phyloP scores from a whole-genome alignment of 2,797 vertebrate genomes.

The Hydrocynus forskahlii region DNA sequence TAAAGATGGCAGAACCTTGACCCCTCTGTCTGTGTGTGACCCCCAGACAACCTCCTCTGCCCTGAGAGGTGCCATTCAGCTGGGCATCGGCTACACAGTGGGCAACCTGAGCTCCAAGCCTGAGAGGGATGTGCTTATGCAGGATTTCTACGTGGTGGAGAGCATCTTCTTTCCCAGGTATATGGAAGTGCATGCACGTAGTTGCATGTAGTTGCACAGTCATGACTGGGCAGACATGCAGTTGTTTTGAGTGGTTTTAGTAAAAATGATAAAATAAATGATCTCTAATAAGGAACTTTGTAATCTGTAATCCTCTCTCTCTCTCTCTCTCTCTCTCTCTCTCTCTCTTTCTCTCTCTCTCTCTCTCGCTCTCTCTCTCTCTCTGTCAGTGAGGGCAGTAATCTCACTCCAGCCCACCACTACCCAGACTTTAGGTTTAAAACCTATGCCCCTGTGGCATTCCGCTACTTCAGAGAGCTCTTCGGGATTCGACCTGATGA shows the following conservation, averaged over 20 bases:
- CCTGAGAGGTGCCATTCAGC: slow-evolving; percentile 94
- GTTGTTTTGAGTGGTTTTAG: background rate
- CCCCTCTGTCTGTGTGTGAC: background rate
- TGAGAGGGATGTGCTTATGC: slow-evolving; percentile 96
- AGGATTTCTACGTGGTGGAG: slow-evolving; percentile 97
- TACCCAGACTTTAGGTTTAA: slow-evolving; percentile 97
- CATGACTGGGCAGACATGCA: background rate
- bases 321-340: background rate
- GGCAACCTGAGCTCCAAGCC: slow-evolving; percentile 98
- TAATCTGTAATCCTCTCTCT: background rate
- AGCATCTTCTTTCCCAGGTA: slow-evolving; percentile 98
- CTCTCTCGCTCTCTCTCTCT: slow-evolving; percentile 36
- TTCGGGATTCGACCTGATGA: slow-evolving; percentile 97
- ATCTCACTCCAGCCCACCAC: slow-evolving; percentile 95
- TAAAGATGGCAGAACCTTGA: background rate
- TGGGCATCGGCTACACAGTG: slow-evolving; percentile 97
- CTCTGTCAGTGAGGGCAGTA: slow-evolving; percentile 90
- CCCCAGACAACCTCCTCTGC: slow-evolving; percentile 94
- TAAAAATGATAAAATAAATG: background rate
- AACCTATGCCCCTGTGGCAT: slow-evolving; percentile 95
- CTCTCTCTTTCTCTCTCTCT: slow-evolving; percentile 5
- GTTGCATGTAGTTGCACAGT: background rate
- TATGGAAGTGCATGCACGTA: slow-evolving; percentile 29
- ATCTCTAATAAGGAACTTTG: too few relatives aligned
- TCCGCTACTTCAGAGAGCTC: slow-evolving; percentile 96